Base-by-base conservation (phyloP, 2,797 vertebrate species). In the Apogon talboti region DNA sequence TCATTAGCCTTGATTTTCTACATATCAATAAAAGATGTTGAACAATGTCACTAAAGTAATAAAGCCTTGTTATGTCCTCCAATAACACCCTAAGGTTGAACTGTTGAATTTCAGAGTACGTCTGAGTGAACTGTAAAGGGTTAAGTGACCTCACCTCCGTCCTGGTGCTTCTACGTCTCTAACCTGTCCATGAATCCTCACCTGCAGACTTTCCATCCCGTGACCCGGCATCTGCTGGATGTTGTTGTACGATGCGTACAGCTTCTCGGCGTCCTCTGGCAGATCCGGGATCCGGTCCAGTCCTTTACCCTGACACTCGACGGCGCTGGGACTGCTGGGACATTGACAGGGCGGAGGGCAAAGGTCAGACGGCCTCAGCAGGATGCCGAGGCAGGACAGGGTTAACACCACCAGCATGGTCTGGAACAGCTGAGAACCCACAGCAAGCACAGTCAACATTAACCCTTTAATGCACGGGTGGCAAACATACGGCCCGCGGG, bases 271-370 rank as follows among this genome's bases (percentile, higher is more conserved):
- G 18, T 4, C 54, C 5, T 70, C 52, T 11, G 89, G 85, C 30
- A 91, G 76, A 18, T 51, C 58, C 1, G 90, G 91, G 5, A 92
- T 50, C 44, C 40, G 61, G 14, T 50, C 7, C 52, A 92, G 85
- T 7, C 56, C 57, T 48, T 60, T 78, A 11, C 35, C 38, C 10
- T 16, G 62, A 76, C 92, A 93, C 6, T 0, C 43, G 1, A 89
- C 57, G 1, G 63, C 11, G 12, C 74, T 84, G 18, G 54, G 47
- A 30, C 73, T 65, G 35, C 79, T 38, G 35, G 18, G 38, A 71
- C 91, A 92, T 0, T 66, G 30, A 58, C 91, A 92, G 51, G 38
- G 1, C 3, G 45, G 50, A 0, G 90, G 85, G 66, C 91, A 93
- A 43, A 64, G 24, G 48, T 69, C 57, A 13, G 71, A 56, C 7